Evolutionary conservation across 2,113 vertebrate genomes (phyloP).

Genomic region (Mormyrus lacerda): DNA sequence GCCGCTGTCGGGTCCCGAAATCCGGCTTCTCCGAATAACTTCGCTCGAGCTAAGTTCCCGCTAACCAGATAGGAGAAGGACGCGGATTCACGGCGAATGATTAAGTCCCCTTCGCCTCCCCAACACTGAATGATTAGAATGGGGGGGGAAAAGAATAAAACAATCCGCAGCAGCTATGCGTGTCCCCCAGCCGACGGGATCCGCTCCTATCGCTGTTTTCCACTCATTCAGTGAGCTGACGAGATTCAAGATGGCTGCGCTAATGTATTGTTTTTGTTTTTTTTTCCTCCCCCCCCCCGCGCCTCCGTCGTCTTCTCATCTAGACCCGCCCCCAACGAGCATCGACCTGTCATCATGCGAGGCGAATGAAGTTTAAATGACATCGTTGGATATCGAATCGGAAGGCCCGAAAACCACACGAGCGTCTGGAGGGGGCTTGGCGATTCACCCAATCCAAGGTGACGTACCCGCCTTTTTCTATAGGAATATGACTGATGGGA

Average conservation of each 20-base stretch:
- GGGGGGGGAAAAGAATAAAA: neutral
- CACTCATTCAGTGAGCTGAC: slow-evolving; percentile 59
- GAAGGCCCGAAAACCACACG: neutral
- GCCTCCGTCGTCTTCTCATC: slow-evolving; percentile 40
- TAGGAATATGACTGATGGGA: slow-evolving; percentile 15
- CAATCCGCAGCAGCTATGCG: neutral
- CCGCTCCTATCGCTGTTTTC: slow-evolving; percentile 29
- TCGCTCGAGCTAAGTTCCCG: slow-evolving; percentile 6
- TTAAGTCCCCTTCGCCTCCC: neutral
- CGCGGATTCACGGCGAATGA: neutral
- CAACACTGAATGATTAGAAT: neutral
- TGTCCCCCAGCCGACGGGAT: neutral
- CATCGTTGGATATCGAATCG: slow-evolving; percentile 33
- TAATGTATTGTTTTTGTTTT: slow-evolving; percentile 72
- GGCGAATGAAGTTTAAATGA: slow-evolving; percentile 29
- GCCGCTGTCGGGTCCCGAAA: slow-evolving; percentile 9
- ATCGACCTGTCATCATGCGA: neutral
- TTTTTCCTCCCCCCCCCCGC: slow-evolving; percentile 37
- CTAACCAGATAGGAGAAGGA: neutral
- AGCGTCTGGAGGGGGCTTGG: neutral
- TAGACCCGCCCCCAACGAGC: slow-evolving; percentile 14
- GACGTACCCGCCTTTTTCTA: slow-evolving; percentile 9
- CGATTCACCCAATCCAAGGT: slow-evolving; percentile 32
- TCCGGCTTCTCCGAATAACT: slow-evolving; percentile 16
- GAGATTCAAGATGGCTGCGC: slow-evolving; percentile 80